These are phyloP conservation scores for Corythornis cristatus DNA, from an alignment of 2,113 vertebrate genomes.

Conservation along the genomic window DNA sequence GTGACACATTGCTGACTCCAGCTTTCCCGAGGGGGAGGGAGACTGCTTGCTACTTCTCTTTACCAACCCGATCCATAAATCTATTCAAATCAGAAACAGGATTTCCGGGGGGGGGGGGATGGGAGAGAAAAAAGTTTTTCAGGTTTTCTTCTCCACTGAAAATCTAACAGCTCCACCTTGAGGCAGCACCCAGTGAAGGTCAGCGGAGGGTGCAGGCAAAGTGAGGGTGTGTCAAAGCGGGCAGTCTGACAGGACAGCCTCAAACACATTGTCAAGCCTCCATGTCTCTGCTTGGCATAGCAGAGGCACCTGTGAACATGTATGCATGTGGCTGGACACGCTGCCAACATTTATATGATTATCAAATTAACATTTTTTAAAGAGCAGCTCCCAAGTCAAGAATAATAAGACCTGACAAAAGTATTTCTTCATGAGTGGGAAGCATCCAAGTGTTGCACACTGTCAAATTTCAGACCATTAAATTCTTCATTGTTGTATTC, in stretches of 20 bases:
- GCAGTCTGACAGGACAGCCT: not conserved
- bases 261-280: not conserved
- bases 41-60: not conserved
- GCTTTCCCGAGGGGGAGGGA: not conserved
- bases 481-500: not conserved
- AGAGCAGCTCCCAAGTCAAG: not conserved
- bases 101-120: not conserved
- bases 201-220: not conserved
- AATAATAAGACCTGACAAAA: not conserved
- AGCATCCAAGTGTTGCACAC: not conserved
- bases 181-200: constrained; percentile 4
- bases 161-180: constrained; percentile 75
- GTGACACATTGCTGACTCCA: not conserved
- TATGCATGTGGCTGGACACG: not conserved
- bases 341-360: not conserved
- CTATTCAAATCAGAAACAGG: constrained; percentile 3
- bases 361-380: not conserved
- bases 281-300: not conserved
- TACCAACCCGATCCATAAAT: not conserved
- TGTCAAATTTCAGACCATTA: not conserved
- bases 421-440: not conserved
- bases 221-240: not conserved
- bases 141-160: not conserved
- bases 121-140: not conserved
- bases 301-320: not conserved